Conservation (phyloP, 2,888 invertebrate species). For the Dichetophora obliterata region DNA sequence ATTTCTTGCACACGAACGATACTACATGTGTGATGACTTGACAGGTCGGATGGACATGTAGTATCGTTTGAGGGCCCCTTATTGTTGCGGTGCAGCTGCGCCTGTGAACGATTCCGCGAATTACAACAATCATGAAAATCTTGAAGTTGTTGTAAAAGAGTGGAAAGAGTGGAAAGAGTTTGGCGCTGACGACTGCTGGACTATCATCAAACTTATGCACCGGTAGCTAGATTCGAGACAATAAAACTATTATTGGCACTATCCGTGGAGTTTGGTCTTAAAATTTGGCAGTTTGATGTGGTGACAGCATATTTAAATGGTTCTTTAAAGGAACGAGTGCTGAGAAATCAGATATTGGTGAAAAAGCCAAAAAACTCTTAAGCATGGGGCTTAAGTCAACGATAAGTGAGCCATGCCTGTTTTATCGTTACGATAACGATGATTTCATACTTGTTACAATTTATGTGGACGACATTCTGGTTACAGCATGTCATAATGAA, state of each 20-base stretch:
- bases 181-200: too few relatives aligned
- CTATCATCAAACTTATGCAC: constrained; percentile 43
- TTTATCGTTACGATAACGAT: constrained; percentile 24
- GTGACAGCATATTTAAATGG: neutral
- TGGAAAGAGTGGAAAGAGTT: too few relatives aligned
- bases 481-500: too few relatives aligned
- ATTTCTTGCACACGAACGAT: too few relatives aligned
- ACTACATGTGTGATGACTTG: too few relatives aligned
- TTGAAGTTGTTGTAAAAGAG: too few relatives aligned
- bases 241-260: constrained; percentile 42
- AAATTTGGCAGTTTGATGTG: constrained; percentile 29
- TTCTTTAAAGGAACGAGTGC: constrained; percentile 36
- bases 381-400: constrained; percentile 38
- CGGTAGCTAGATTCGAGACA: constrained; percentile 41
- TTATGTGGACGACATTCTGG: constrained; percentile 42
- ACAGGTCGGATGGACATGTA: too few relatives aligned
- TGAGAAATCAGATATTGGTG: constrained; percentile 15
- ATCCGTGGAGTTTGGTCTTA: constrained; percentile 34
- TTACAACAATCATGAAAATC: too few relatives aligned
- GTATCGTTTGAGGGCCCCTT: too few relatives aligned
- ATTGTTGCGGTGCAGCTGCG: too few relatives aligned
- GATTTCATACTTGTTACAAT: constrained; percentile 32
- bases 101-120: too few relatives aligned
- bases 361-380: constrained; percentile 32
- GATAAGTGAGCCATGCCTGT: constrained; percentile 42